A percentile compares a stretch with the other conserved stretches of the same genome.
These are phyloP conservation scores for Apamea monoglypha DNA, from an alignment of 2,888 invertebrate species.

Conservation along the genomic window DNA sequence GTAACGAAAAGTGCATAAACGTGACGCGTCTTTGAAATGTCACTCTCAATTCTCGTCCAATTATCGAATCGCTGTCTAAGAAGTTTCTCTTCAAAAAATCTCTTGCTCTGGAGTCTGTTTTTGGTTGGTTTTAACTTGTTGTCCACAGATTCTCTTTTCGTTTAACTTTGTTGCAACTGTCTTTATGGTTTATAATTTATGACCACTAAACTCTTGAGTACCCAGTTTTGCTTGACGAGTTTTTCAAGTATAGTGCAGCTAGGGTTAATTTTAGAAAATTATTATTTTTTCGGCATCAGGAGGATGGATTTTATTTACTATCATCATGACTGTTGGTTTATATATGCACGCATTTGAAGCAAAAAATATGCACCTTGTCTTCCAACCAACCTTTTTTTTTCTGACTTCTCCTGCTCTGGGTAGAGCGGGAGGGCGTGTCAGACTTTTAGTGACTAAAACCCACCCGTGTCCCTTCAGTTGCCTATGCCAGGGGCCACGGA, in stretches of 20 bases:
- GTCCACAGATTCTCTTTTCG: neutral
- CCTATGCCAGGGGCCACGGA: too few species aligned
- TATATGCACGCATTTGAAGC: neutral
- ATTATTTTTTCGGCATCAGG: neutral
- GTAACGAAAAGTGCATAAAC: neutral
- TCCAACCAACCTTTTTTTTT: too few species aligned
- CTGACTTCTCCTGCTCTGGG: too few species aligned
- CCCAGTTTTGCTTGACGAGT: too few species aligned
- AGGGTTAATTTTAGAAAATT: neutral
- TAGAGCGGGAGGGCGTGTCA: too few species aligned
- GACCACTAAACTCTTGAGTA: neutral
- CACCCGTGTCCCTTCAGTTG: too few species aligned
- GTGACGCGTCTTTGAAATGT: neutral
- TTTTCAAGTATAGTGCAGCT: neutral
- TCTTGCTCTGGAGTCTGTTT: neutral
- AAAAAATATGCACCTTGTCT: neutral
- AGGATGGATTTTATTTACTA: neutral
- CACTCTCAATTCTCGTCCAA: neutral
- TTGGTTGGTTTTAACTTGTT: neutral
- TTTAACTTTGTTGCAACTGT: neutral
- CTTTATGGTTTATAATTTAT: neutral
- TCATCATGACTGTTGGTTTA: neutral
- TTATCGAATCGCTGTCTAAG: neutral
- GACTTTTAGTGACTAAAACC: too few species aligned
- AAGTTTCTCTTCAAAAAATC: neutral